Evolutionary conservation across 2,113 vertebrate species (phyloP).

Genomic region (Calypte anna): DNA sequence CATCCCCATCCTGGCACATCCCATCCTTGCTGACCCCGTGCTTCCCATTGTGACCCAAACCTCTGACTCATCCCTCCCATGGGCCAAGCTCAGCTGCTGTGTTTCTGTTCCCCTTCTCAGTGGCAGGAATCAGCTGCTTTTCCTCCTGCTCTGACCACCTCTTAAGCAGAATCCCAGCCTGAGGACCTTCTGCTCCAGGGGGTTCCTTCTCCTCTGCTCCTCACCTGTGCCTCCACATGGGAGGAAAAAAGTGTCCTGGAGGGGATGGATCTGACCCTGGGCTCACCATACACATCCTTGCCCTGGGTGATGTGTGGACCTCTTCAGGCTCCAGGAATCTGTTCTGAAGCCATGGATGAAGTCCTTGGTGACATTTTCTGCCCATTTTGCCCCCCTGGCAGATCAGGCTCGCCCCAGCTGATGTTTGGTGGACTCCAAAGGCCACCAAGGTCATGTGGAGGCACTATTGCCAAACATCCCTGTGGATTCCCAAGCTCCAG

Average conservation of each 20-base stretch:
- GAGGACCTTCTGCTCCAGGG: not conserved
- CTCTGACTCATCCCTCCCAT: conserved; percentile 29
- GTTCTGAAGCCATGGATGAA: rapidly evolving
- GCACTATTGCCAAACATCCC: rapidly evolving
- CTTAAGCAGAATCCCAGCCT: not conserved
- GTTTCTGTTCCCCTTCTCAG: not conserved
- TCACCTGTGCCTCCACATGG: not conserved
- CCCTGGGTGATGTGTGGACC: not conserved
- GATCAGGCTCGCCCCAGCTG: rapidly evolving
- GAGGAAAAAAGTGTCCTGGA: not conserved
- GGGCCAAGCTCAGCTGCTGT: not conserved
- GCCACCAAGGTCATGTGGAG: not conserved
- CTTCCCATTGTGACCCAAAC: conserved; percentile 37
- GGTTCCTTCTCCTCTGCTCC: not conserved
- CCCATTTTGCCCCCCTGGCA: not conserved
- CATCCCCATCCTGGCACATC: not conserved
- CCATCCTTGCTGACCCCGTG: conserved; percentile 22
- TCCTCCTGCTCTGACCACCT: rapidly evolving
- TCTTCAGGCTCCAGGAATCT: rapidly evolving
- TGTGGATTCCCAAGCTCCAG: not conserved
- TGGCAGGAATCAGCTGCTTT: rapidly evolving
- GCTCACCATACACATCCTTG: rapidly evolving
- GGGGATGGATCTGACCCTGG: rapidly evolving
- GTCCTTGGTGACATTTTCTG: not conserved
- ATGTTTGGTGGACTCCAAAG: not conserved